A percentile compares a stretch with the other conserved stretches of the same genome.
Evolutionary conservation across 1,140 invertebrate species (phyloP).

Genomic region (Ruditapes philippinarum): DNA sequence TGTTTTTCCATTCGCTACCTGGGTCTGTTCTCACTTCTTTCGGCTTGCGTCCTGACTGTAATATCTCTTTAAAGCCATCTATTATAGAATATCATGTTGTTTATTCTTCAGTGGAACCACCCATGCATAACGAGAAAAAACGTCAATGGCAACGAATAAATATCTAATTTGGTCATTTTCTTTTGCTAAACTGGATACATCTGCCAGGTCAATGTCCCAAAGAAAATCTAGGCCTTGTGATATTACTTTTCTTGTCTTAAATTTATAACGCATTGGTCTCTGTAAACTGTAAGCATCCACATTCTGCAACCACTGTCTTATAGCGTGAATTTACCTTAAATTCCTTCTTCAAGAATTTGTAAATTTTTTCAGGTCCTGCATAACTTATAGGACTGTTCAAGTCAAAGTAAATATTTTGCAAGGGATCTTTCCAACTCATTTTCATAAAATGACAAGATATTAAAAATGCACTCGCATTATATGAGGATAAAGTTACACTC

Average conservation of each 20-base stretch:
- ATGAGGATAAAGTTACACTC: too few relatives aligned
- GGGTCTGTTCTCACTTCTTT: constrained; percentile 39
- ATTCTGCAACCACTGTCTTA: constrained; percentile 59
- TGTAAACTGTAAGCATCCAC: constrained; percentile 58
- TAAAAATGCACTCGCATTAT: too few relatives aligned
- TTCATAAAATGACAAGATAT: background rate
- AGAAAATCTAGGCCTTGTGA: background rate
- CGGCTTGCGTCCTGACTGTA: background rate
- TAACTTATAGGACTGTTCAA: constrained; percentile 43
- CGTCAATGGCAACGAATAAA: constrained; percentile 4
- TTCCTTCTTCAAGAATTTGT: constrained; percentile 49
- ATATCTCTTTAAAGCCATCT: constrained; percentile 20
- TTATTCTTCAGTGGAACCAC: background rate
- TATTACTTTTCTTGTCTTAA: constrained; percentile 33
- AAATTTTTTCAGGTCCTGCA: constrained; percentile 57
- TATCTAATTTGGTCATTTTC: background rate
- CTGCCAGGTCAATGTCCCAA: constrained; percentile 5
- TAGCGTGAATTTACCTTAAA: constrained; percentile 54
- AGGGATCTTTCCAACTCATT: constrained; percentile 53
- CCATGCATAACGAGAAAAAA: background rate
- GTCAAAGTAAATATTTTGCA: constrained; percentile 61
- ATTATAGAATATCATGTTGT: background rate
- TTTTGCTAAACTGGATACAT: constrained; percentile 24
- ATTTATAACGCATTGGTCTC: constrained; percentile 40
- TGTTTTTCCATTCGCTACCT: constrained; percentile 27